Evolutionary conservation across 2,113 vertebrate species (phyloP).

Genomic region (Melanocharis versteri): DNA sequence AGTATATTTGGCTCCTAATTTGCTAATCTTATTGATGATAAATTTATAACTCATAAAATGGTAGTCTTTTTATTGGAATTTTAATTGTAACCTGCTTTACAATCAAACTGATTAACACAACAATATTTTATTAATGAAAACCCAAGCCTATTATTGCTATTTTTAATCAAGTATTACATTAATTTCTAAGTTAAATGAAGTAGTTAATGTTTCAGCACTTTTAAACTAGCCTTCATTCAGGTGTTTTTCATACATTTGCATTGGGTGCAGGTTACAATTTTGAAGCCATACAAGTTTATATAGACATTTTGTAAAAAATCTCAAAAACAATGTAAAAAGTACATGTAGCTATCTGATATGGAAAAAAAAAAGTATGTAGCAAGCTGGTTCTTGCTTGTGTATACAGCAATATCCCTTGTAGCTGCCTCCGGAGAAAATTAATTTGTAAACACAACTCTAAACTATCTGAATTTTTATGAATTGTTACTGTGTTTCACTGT

Average conservation of each 20-base stretch:
- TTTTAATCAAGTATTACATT: conserved; percentile 65
- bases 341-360: conserved; percentile 53
- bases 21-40: conserved; percentile 43
- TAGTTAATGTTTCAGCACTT: conserved; percentile 73
- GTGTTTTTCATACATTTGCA: conserved; percentile 60
- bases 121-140: conserved; percentile 57
- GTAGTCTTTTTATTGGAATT: conserved; percentile 59
- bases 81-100: conserved; percentile 71
- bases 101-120: conserved; percentile 33
- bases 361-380: conserved; percentile 68
- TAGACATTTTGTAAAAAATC: conserved; percentile 60
- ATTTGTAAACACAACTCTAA: conserved; percentile 78
- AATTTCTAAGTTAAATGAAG: conserved; percentile 58
- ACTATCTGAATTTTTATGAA: conserved; percentile 72
- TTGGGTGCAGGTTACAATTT: conserved; percentile 75
- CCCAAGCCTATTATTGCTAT: conserved; percentile 1
- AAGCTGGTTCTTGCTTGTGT: conserved; percentile 95
- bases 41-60: conserved; percentile 60
- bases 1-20: conserved; percentile 47
- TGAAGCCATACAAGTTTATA: conserved; percentile 79
- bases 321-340: conserved; percentile 63
- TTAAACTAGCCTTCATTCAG: conserved; percentile 66
- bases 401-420: conserved; percentile 72
- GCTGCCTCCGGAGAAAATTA: conserved; percentile 76
- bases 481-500: conserved; percentile 75